A percentile compares a stretch with the other conserved stretches of the same genome.
Conservation (phyloP, 2,797 vertebrate species). For the Chrysocyon brachyurus region DNA sequence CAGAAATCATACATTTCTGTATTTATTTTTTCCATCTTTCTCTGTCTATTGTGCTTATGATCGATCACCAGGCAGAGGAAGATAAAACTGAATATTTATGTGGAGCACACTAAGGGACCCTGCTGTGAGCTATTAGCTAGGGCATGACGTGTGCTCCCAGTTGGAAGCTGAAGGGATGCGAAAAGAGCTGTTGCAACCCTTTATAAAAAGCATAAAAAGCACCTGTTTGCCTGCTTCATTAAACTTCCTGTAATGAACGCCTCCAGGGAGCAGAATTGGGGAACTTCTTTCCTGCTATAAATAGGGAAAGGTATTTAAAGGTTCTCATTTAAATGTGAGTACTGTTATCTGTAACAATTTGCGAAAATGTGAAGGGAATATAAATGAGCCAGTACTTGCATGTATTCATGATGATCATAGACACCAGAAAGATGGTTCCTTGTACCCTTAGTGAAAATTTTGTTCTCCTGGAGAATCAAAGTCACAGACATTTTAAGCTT, state of each 20-base stretch:
- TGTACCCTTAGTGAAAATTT: neutral
- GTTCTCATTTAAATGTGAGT: constrained; percentile 80
- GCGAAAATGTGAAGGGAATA: constrained; percentile 72
- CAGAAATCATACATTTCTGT: constrained; percentile 19
- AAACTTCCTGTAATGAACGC: constrained; percentile 80
- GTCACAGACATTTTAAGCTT: neutral
- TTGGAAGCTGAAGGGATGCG: constrained; percentile 52
- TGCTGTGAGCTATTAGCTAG: constrained; percentile 63
- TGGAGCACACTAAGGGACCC: constrained; percentile 13
- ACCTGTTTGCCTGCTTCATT: constrained; percentile 84
- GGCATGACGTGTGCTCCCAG: constrained; percentile 48
- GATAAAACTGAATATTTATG: constrained; percentile 71
- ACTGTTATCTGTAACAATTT: constrained; percentile 81
- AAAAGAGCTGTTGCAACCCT: neutral
- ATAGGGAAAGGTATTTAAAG: constrained; percentile 82
- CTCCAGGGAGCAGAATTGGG: constrained; percentile 73
- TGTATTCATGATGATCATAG: constrained; percentile 41
- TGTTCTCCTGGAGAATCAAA: neutral
- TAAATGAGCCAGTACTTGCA: constrained; percentile 46
- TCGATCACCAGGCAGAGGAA: constrained; percentile 25
- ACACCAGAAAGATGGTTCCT: neutral
- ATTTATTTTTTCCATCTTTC: constrained; percentile 46
- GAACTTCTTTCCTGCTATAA: constrained; percentile 77
- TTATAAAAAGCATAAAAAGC: constrained; percentile 67
- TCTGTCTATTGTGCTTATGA: constrained; percentile 38